Evolutionary conservation across 2,888 invertebrate species (phyloP).

Genomic region (Globia sparganii): DNA sequence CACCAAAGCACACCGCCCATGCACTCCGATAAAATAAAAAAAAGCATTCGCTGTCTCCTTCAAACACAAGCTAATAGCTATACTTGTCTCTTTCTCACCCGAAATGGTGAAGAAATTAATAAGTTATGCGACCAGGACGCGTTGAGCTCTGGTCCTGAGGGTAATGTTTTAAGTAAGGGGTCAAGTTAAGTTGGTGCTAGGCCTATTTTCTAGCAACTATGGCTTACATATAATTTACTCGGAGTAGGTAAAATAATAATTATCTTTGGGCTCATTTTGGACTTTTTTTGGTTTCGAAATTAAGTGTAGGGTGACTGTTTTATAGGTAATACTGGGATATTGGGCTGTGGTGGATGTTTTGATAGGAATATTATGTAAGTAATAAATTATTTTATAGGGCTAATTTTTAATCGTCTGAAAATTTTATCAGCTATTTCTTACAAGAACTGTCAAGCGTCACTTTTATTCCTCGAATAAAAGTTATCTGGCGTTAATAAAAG

Average conservation of each 20-base stretch:
- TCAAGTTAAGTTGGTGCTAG: constrained; percentile 23
- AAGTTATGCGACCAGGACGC: constrained; percentile 74
- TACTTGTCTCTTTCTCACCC: constrained; percentile 71
- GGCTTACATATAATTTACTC: constrained; percentile 82
- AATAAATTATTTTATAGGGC: too few species aligned
- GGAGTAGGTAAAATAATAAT: constrained; percentile 86
- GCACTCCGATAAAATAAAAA: constrained; percentile 74
- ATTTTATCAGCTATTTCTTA: too few species aligned
- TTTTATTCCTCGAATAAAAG: too few species aligned
- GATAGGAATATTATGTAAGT: background rate
- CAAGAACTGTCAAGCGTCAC: too few species aligned
- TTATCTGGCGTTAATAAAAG: too few species aligned
- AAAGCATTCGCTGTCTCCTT: constrained; percentile 71
- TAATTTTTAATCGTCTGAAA: too few species aligned
- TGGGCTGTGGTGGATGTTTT: background rate
- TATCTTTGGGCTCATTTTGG: constrained; percentile 79
- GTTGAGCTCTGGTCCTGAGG: constrained; percentile 60
- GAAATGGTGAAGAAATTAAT: constrained; percentile 79
- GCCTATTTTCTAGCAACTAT: constrained; percentile 64
- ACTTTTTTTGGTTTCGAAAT: constrained; percentile 76
- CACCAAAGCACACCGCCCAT: constrained; percentile 81
- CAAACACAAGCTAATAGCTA: constrained; percentile 77
- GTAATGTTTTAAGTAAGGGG: background rate
- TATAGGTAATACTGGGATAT: constrained; percentile 15
- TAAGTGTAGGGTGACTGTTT: constrained; percentile 72